These are phyloP conservation scores for Hestina assimilis DNA, from an alignment of 1,140 invertebrate genomes.

Conservation along the genomic window DNA sequence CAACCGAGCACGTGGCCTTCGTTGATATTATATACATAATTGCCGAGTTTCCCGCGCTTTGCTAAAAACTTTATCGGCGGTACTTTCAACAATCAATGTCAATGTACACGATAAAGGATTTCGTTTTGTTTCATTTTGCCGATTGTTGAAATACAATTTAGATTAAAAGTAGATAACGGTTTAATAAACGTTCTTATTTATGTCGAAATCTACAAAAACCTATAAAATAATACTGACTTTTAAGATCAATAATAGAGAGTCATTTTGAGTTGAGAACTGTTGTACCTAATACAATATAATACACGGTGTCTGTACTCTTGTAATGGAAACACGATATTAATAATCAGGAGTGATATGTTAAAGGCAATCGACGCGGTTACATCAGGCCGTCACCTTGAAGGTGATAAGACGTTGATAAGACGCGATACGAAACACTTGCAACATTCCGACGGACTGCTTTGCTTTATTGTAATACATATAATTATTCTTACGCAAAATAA, in stretches of 20 bases:
- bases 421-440: slow-evolving; percentile 31
- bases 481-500: slow-evolving; percentile 18
- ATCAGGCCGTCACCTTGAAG: slow-evolving; percentile 70
- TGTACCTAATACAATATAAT: no score
- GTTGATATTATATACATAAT: slow-evolving; percentile 61
- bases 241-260: background rate
- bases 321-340: slow-evolving; percentile 17
- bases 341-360: slow-evolving; percentile 45
- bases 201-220: background rate
- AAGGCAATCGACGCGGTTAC: slow-evolving; percentile 50
- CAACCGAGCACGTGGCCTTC: slow-evolving; percentile 73
- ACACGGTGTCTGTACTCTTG: background rate
- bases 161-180: background rate
- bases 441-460: slow-evolving; percentile 25
- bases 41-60: slow-evolving; percentile 55
- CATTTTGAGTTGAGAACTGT: no score
- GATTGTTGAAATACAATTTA: background rate
- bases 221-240: background rate
- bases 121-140: slow-evolving; percentile 1
- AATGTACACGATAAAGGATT: slow-evolving; percentile 8
- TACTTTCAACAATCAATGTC: slow-evolving; percentile 20
- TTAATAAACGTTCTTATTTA: background rate
- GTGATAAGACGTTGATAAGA: slow-evolving; percentile 68
- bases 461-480: slow-evolving; percentile 18
- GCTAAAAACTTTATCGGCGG: slow-evolving; percentile 20